phyloP scores from a whole-genome alignment of 2,113 vertebrate species.

The Chlamydotis undulata region DNA sequence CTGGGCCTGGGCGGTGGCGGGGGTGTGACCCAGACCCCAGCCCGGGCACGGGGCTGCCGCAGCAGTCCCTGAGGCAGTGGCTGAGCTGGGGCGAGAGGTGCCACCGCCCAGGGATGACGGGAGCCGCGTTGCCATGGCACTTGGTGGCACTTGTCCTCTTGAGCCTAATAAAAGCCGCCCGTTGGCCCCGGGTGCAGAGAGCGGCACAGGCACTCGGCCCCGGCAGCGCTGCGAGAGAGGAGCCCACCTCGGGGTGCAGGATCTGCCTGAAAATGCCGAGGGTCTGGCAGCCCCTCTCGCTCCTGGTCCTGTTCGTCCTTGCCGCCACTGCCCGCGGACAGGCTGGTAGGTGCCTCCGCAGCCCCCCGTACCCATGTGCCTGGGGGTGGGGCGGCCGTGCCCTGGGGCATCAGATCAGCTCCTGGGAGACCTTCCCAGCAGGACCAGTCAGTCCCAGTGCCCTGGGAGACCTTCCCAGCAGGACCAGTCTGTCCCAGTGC shows the following conservation, averaged over 20 bases:
- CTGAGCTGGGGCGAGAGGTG: background rate
- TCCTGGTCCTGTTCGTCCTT: background rate
- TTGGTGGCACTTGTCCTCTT: background rate
- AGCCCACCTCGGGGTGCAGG: background rate
- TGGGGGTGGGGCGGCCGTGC: background rate
- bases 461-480: background rate
- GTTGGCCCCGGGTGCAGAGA: background rate
- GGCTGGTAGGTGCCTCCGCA: background rate
- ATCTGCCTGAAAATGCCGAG: background rate
- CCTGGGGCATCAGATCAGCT: background rate
- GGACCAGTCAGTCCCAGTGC: too few relatives aligned
- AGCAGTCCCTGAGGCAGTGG: rapidly evolving
- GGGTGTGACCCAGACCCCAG: too few relatives aligned
- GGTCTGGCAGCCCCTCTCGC: background rate
- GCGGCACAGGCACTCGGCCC: rapidly evolving
- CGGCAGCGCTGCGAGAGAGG: rapidly evolving
- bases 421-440: too few relatives aligned
- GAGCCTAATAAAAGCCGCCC: background rate
- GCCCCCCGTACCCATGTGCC: rapidly evolving
- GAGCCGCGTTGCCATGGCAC: background rate
- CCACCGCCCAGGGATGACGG: background rate
- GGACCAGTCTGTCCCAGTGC: background rate
- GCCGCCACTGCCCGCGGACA: background rate
- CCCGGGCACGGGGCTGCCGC: background rate
- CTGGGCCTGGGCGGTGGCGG: background rate